These are phyloP conservation scores for Drosophila lini DNA, from an alignment of 1,140 invertebrate genomes.

Conservation along the genomic window DNA sequence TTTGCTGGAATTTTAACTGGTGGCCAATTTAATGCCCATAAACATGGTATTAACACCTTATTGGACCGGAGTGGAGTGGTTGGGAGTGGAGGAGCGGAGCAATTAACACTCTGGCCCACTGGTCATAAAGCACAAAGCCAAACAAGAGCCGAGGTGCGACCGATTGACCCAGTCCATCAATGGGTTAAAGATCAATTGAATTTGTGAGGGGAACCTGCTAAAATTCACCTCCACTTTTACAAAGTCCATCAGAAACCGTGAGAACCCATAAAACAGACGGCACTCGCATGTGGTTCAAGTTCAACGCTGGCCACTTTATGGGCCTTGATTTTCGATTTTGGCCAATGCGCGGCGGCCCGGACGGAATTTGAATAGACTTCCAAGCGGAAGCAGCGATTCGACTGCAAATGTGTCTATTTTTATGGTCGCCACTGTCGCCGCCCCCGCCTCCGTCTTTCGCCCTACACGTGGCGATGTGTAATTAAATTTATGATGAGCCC, in stretches of 20 bases:
- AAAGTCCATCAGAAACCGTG: slow-evolving; percentile 30
- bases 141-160: slow-evolving; percentile 35
- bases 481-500: slow-evolving; percentile 58
- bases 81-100: slow-evolving; percentile 31
- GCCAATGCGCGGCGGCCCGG: slow-evolving; percentile 20
- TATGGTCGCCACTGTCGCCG: slow-evolving; percentile 45
- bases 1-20: slow-evolving; percentile 64
- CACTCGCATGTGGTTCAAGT: slow-evolving; percentile 51
- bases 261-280: slow-evolving; percentile 37
- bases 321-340: slow-evolving; percentile 40
- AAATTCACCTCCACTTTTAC: background rate
- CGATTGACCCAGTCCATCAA: slow-evolving; percentile 44
- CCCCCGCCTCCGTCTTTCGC: background rate
- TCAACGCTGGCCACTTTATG: slow-evolving; percentile 52
- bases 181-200: slow-evolving; percentile 32
- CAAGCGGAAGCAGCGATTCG: slow-evolving; percentile 32
- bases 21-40: slow-evolving; percentile 80
- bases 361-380: slow-evolving; percentile 29
- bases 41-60: slow-evolving; percentile 78
- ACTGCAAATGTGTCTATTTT: slow-evolving; percentile 63
- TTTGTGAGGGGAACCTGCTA: background rate
- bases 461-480: slow-evolving; percentile 36
- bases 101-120: slow-evolving; percentile 75
- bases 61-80: slow-evolving; percentile 45
- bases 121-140: slow-evolving; percentile 57